Conservation (phyloP, 1,140 invertebrate species). For the Diorhabda carinulata region DNA sequence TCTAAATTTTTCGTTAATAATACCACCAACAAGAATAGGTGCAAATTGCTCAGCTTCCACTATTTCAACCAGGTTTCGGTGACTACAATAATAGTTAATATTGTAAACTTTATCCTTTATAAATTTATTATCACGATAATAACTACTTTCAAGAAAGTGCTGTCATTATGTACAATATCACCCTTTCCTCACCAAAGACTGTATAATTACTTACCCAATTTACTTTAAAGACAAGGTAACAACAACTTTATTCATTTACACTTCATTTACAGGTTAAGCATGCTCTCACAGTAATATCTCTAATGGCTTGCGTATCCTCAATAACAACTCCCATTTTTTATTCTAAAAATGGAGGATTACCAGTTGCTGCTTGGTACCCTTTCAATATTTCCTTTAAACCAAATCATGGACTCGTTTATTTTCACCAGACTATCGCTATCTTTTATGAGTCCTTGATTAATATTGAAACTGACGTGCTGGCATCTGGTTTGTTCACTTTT, state of each 20-base stretch:
- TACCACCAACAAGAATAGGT: too few species aligned
- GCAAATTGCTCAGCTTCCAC: too few species aligned
- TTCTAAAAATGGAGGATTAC: conserved; percentile 7
- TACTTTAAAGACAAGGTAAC: too few species aligned
- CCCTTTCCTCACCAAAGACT: too few species aligned
- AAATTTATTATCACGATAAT: too few species aligned
- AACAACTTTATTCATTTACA: background rate
- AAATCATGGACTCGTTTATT: conserved; percentile 11
- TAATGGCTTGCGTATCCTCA: background rate
- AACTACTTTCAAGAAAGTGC: too few species aligned
- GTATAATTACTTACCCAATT: too few species aligned
- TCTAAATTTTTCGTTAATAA: too few species aligned
- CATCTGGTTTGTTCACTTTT: conserved; percentile 12
- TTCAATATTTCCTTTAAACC: background rate
- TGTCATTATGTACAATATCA: too few species aligned
- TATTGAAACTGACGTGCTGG: conserved; percentile 8
- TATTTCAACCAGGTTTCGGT: too few species aligned
- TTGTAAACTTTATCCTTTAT: too few species aligned
- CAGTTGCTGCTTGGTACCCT: conserved; percentile 19
- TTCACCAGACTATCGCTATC: conserved; percentile 16
- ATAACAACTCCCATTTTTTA: conserved; percentile 12
- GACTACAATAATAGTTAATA: too few species aligned
- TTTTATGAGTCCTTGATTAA: conserved; percentile 10
- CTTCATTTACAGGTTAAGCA: conserved; percentile 3
- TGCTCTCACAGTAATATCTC: background rate